Evolutionary conservation across 2,888 invertebrate genomes (phyloP), one percentile per base, ranked within the genome.

Genomic region (Brachylomia viminalis): DNA sequence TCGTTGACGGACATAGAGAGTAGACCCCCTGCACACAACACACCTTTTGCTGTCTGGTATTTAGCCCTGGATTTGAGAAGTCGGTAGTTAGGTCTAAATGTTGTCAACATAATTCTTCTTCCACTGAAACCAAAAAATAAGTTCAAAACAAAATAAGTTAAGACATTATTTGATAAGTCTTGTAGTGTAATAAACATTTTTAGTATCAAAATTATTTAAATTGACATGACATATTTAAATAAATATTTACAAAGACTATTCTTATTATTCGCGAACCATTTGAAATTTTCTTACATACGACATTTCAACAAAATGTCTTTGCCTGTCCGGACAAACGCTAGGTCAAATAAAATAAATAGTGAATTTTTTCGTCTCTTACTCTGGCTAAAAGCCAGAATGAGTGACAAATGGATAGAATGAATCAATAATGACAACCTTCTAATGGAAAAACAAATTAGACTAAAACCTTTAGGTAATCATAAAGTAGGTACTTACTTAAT

Each of bases 321-420:
- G 27, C 6, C 20, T 64, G 59, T 54, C 62, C n/a, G 59, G 76
- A 56, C 72, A 58, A 82, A 68, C 68, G 67, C 15, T 79, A 71
- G 64, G 68, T 77, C 71, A 54, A 83, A 80, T 71, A 58, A 72
- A 76, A 67, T 76, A 77, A 83, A 59, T 69, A 45, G 30, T n/a
- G 38, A 15, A 75, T 62, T 62, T 75, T 52, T 72, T 76, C 13
- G 54, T 47, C 45, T 65, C 58, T 64, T 10, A 70, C 30, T 76
- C 76, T 83, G 83, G 83, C 84, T 45, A 30, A 8, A 64, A 15
- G 49, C 84, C 81, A 81, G 61, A 74, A 74, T 72, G 27, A 72
- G 49, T 83, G 76, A 74, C 59, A 68, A 68, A 59, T 71, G 17
- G 33, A 38, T 58, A 47, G 30, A 66, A 75, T 71, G 6, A 80